A percentile compares a stretch with the other conserved stretches of the same genome.
Evolutionary conservation across 2,797 vertebrate genomes (phyloP).

Genomic region (Apogon talboti): DNA sequence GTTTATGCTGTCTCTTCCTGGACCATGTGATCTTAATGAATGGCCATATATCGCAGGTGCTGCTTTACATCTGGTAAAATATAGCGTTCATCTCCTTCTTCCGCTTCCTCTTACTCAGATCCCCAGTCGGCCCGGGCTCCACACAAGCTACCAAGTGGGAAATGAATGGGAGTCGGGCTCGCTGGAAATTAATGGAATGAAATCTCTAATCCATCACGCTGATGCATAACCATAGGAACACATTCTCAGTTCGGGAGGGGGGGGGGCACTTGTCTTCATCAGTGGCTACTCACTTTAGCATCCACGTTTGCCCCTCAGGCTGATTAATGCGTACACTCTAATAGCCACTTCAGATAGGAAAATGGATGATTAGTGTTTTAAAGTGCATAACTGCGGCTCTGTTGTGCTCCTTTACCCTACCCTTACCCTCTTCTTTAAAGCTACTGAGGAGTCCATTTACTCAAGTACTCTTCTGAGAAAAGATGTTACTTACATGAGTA

Average conservation of each 20-base stretch:
- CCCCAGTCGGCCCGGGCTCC: conserved; percentile 56
- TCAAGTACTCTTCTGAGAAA: too few species aligned
- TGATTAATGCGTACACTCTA: conserved; percentile 75
- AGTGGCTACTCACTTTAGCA: conserved; percentile 74
- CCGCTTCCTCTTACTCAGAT: conserved; percentile 41
- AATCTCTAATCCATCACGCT: conserved; percentile 82
- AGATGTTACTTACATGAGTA: too few species aligned
- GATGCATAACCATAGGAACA: conserved; percentile 77
- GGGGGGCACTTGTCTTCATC: conserved; percentile 76
- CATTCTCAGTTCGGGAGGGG: conserved; percentile 56
- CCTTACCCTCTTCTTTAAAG: conserved; percentile 43
- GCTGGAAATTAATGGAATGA: conserved; percentile 78
- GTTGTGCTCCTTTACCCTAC: conserved; percentile 35
- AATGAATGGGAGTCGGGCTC: conserved; percentile 76
- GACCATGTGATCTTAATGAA: conserved; percentile 52
- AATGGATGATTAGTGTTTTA: conserved; percentile 77
- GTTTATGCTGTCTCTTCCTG: conserved; percentile 37
- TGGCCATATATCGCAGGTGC: conserved; percentile 39
- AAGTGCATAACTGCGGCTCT: conserved; percentile 35
- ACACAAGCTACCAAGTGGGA: conserved; percentile 66
- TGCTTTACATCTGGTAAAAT: conserved; percentile 63
- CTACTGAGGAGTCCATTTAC: conserved; percentile 3
- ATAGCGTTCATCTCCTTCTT: conserved; percentile 54
- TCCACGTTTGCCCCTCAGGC: conserved; percentile 66
- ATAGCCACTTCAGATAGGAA: conserved; percentile 77